These are phyloP conservation scores for Rhagoletis zephyria DNA, from an alignment of 1,140 invertebrate genomes.

Conservation along the genomic window DNA sequence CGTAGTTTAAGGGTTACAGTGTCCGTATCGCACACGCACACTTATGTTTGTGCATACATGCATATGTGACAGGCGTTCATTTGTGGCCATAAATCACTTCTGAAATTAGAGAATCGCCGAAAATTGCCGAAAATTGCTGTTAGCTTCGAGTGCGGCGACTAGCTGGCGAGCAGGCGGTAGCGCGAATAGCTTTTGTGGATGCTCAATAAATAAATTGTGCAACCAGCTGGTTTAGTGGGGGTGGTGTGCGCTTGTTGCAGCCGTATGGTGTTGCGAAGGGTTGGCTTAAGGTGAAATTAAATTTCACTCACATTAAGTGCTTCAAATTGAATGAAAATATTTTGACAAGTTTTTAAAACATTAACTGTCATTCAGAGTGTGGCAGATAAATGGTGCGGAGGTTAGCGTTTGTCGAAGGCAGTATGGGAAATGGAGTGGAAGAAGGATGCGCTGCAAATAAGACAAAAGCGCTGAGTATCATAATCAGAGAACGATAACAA, in stretches of 20 bases:
- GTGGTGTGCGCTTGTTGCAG: neutral
- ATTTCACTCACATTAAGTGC: constrained; percentile 41
- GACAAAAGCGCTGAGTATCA: no score
- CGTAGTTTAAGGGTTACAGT: constrained; percentile 34
- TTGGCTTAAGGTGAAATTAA: neutral
- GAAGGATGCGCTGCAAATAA: no score
- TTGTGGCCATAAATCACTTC: constrained; percentile 36
- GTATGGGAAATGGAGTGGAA: no score
- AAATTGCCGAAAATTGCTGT: constrained; percentile 49
- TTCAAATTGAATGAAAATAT: constrained; percentile 51
- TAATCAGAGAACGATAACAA: no score
- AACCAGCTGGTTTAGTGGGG: constrained; percentile 9
- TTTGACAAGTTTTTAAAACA: constrained; percentile 47
- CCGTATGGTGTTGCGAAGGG: neutral
- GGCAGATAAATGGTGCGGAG: neutral
- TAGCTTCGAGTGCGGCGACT: neutral
- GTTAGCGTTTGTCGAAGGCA: no score
- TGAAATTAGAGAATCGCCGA: constrained; percentile 43
- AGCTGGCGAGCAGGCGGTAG: neutral
- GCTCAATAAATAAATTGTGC: constrained; percentile 40
- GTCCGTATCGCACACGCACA: neutral
- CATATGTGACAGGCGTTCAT: neutral
- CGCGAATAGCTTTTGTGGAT: neutral
- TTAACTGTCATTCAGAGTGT: constrained; percentile 2
- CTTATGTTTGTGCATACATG: neutral